Conservation (phyloP, 2,113 vertebrate genomes). For the Pedionomus torquatus region DNA sequence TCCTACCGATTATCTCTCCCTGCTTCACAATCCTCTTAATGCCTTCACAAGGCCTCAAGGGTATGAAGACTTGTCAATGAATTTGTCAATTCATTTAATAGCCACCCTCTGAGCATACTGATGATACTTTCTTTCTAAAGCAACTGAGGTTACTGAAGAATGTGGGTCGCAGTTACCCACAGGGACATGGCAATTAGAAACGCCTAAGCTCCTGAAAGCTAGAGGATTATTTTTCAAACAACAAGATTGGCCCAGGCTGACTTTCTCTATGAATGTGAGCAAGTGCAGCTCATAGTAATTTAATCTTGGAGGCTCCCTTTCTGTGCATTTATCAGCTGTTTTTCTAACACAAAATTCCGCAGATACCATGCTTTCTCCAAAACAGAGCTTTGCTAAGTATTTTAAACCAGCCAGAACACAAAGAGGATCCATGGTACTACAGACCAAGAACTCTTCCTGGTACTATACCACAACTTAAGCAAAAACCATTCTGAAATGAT, state of each 20-base stretch:
- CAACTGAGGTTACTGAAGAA: not conserved
- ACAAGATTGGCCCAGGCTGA: not conserved
- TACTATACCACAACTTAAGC: not conserved
- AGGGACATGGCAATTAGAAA: not conserved
- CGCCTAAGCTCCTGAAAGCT: not conserved
- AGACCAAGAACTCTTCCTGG: not conserved
- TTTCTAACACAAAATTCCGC: not conserved
- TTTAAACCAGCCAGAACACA: not conserved
- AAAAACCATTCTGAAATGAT: not conserved
- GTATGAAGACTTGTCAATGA: not conserved
- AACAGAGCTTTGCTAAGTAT: not conserved
- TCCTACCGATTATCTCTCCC: not conserved
- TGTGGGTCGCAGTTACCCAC: not conserved
- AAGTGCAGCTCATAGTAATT: not conserved
- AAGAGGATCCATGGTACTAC: not conserved
- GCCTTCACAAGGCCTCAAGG: not conserved
- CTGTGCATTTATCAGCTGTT: not conserved
- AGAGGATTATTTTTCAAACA: not conserved
- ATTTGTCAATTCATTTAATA: not conserved
- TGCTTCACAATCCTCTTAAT: not conserved
- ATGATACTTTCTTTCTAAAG: not conserved
- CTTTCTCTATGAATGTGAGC: not conserved
- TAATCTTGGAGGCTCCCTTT: not conserved
- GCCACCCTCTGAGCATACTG: not conserved
- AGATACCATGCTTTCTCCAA: not conserved